Conservation (phyloP, 1,140 invertebrate species). For the Papilio dardanus region DNA sequence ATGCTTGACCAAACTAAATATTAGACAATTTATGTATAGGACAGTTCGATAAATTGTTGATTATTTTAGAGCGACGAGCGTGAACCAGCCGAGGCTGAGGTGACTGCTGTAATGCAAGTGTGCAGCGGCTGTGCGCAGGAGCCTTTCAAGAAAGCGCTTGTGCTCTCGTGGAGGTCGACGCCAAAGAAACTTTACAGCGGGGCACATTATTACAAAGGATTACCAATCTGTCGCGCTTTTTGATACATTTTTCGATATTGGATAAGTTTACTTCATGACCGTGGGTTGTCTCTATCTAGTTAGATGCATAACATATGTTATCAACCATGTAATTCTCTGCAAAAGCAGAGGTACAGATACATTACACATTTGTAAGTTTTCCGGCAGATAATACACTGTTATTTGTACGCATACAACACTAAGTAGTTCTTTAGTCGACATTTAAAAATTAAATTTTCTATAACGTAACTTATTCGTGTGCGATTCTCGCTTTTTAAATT, state of each 20-base stretch:
- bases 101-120: constrained; percentile 88
- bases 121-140: constrained; percentile 89
- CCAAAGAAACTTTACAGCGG: constrained; percentile 89
- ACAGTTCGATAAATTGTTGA: background rate
- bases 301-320: background rate
- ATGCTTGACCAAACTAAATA: no score
- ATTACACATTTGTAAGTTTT: no score
- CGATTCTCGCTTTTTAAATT: background rate
- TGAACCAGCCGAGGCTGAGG: constrained; percentile 92
- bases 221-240: constrained; percentile 87
- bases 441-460: background rate
- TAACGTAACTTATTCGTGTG: background rate
- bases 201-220: constrained; percentile 86
- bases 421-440: background rate
- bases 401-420: background rate
- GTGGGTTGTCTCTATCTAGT: background rate
- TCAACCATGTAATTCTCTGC: no score
- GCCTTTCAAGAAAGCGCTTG: constrained; percentile 89
- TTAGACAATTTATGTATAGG: background rate
- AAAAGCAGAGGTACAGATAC: background rate
- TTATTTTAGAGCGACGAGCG: constrained; percentile 85
- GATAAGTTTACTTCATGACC: background rate
- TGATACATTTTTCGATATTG: constrained; percentile 66
- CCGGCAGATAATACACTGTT: background rate
- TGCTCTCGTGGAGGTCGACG: constrained; percentile 89